Evolutionary conservation across 1,140 invertebrate genomes (phyloP).

Genomic region (Saccostrea glomerata): DNA sequence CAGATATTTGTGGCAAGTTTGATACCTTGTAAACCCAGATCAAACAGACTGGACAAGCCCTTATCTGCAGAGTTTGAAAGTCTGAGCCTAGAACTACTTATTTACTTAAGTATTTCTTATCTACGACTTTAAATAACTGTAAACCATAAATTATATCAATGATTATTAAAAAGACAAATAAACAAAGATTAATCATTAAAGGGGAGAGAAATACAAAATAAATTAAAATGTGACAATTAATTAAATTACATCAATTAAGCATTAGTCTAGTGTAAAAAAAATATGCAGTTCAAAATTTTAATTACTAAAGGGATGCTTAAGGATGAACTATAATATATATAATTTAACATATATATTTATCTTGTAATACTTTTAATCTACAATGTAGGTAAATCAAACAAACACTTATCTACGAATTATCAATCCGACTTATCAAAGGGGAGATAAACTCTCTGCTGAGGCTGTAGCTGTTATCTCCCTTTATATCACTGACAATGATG

Average conservation of each 20-base stretch:
- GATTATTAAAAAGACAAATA: slow-evolving; percentile 27
- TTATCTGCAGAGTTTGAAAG: slow-evolving; percentile 3
- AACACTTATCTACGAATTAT: not conserved
- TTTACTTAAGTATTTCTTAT: not conserved
- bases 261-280: too few species aligned
- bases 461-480: slow-evolving; percentile 4
- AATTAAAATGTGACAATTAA: not conserved
- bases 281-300: too few species aligned
- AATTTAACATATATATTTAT: too few species aligned
- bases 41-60: slow-evolving; percentile 29
- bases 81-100: slow-evolving; percentile 5
- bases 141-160: slow-evolving; percentile 32
- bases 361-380: not conserved
- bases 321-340: too few species aligned
- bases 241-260: not conserved
- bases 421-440: slow-evolving; percentile 11
- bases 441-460: not conserved
- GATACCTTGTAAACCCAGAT: slow-evolving; percentile 25
- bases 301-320: too few species aligned
- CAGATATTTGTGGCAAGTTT: slow-evolving; percentile 28
- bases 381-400: slow-evolving; percentile 34
- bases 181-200: not conserved
- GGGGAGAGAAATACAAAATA: not conserved
- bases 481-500: slow-evolving; percentile 21
- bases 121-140: slow-evolving; percentile 7